Evolutionary conservation across 2,797 vertebrate genomes (phyloP), one percentile per base, ranked within the genome.

Genomic region (Scolopax bukidnonensis): DNA sequence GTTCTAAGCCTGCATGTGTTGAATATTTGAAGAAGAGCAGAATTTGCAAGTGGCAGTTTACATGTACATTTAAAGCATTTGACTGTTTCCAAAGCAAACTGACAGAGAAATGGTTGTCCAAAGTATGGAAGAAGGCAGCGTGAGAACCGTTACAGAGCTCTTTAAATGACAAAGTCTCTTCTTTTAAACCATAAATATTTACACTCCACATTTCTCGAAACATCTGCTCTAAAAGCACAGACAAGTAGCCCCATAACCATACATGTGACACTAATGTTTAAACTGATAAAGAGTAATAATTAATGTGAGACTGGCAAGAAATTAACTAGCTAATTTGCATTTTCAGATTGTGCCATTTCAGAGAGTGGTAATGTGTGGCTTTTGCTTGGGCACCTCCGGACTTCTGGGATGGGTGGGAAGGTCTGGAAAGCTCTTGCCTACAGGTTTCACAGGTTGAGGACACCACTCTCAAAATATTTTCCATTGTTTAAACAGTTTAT

Each of bases 111-210:
- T 23, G n/a, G 14, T 53, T 65, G 57, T 79, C 30, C 6, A 1
- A 40, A 56, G 73, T 10, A 9, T 2, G 51, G 60, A 41, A 47
- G 54, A 32, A 41, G 65, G 84, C 90, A 68, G 77, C 0, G 3
- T 32, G 77, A 76, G 89, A 48, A 45, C 75, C 2, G 1, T 24
- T 28, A 28, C 7, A 74, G 54, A 86, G 70, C 85, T 76, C 80
- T 79, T 41, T 38, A 74, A n/a, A 57, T 80, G 41, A 73, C 68
- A 71, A 16, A 94, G 82, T 81, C 76, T 81, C 71, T 83, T 78
- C 88, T 93, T 90, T 85, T 41, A 89, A 75, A 57, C 92, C 91
- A 59, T 93, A 87, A 96, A 96, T 96, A 96, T 95, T 96, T 95
- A 91, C 91, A 77, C 73, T 71, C 33, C 89, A 30, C 79, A 85